phyloP scores from a whole-genome alignment of 2,797 vertebrate genomes.

The Diceros bicornis region DNA sequence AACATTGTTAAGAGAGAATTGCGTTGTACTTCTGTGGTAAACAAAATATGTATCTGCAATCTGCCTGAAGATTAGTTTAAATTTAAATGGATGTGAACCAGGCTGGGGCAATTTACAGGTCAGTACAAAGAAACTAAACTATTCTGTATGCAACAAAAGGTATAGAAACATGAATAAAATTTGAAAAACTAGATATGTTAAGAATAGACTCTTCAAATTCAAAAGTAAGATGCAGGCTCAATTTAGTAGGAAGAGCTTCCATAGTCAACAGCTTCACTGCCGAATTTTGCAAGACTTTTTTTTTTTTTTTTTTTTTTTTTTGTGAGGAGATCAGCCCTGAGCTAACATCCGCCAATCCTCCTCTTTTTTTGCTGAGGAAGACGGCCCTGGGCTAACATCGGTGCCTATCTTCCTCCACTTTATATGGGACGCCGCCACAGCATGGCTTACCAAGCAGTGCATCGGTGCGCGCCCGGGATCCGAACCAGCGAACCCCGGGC shows the following conservation, averaged over 20 bases:
- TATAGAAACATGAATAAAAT: not conserved
- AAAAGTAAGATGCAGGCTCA: not conserved
- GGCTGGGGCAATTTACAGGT: not conserved
- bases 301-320: too few relatives aligned
- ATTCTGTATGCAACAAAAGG: not conserved
- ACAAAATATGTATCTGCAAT: not conserved
- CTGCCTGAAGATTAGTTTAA: not conserved
- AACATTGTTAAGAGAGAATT: not conserved
- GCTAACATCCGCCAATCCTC: too few relatives aligned
- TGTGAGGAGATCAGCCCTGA: too few relatives aligned
- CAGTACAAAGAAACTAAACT: not conserved
- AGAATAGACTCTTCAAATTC: not conserved
- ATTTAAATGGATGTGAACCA: not conserved
- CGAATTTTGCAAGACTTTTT: conserved; percentile 7
- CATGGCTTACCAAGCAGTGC: too few relatives aligned
- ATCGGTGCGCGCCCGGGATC: too few relatives aligned
- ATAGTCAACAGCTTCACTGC: not conserved
- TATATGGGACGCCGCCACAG: too few relatives aligned
- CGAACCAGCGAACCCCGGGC: too few relatives aligned
- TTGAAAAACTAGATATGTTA: not conserved
- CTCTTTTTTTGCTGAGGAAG: too few relatives aligned
- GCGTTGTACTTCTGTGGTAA: not conserved
- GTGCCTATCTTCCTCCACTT: too few relatives aligned
- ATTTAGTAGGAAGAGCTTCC: not conserved
- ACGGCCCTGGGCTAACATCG: too few relatives aligned